Conservation (phyloP, 2,888 invertebrate species). For the Dichetophora obliterata region DNA sequence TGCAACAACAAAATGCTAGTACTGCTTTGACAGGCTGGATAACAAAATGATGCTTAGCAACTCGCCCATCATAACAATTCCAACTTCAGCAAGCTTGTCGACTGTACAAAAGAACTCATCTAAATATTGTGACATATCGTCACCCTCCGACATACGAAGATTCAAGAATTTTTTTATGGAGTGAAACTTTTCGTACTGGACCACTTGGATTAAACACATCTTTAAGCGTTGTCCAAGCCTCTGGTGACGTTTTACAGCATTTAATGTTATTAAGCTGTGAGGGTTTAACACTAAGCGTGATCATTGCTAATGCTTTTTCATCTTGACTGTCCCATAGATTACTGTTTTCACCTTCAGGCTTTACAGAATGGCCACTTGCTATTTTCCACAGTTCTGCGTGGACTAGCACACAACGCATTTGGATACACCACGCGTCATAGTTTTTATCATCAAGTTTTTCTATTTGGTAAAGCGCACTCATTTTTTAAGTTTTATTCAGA, state of each 20-base stretch:
- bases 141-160: constrained; percentile 30
- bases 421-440: neutral
- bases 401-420: neutral
- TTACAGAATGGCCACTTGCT: no score
- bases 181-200: constrained; percentile 37
- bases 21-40: constrained; percentile 15
- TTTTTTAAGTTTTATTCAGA: no score
- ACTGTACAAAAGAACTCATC: constrained; percentile 19
- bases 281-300: constrained; percentile 24
- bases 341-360: no score
- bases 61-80: no score
- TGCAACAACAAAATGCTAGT: constrained; percentile 17
- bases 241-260: neutral
- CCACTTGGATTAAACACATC: constrained; percentile 39
- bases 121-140: constrained; percentile 15
- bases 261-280: constrained; percentile 21
- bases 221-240: constrained; percentile 40
- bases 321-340: neutral
- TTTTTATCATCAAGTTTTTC: no score
- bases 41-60: constrained; percentile 29
- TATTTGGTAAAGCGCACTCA: no score
- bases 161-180: constrained; percentile 44
- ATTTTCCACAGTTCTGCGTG: neutral
- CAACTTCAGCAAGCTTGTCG: constrained; percentile 32
- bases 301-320: constrained; percentile 17